Base-by-base conservation (phyloP, 2,113 vertebrate species). In the Dendropsophus ebraccatus region DNA sequence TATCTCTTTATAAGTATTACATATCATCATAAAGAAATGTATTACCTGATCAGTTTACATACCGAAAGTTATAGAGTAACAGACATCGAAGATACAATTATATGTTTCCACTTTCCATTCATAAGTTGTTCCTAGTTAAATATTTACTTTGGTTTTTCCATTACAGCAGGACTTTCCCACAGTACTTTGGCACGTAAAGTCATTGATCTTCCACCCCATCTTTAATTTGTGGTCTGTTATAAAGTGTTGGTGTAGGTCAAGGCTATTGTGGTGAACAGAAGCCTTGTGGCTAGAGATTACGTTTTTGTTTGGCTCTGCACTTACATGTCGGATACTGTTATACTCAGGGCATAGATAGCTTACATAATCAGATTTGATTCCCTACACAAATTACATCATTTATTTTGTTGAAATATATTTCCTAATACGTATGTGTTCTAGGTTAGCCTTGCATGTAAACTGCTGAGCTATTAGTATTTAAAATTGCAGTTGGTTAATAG, bases 241-340 rank as follows among this genome's bases (percentile, higher is more conserved):
- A 67, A 73, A 86, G 84, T 81, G 85, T 60, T 35, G 67, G 85
- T 74, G 78, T 86, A 87, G 78, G 85, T 87, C 37, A 87, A 72
- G 77, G 78, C 52, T 60, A 19, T 50, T 81, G 85, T 74, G 85
- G 65, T 41, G 67, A 32, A 74, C 85, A 87, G 76, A 81, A 87
- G 50, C 35, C 58, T 81, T 74, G 85, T 74, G 78, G 78, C 47
- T 74, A 7, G 19, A 74, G 69, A 62, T 79, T 41, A 58, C 28
- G 45, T 62, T 70, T 86, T 56, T 78, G 47, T 85, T 58, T 85
- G 76, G 62, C 49, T 81, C 70, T 4, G 21, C 65, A 37, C 67
- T 35, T 9, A 80, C n/a, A 74, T n/a, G 25, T 76, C 21, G 65
- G 41, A 84, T 76, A 76, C 11, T 49, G 11, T 62, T 62, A 50